Conservation (phyloP, 2,888 invertebrate species). For the Pterostichus niger region DNA sequence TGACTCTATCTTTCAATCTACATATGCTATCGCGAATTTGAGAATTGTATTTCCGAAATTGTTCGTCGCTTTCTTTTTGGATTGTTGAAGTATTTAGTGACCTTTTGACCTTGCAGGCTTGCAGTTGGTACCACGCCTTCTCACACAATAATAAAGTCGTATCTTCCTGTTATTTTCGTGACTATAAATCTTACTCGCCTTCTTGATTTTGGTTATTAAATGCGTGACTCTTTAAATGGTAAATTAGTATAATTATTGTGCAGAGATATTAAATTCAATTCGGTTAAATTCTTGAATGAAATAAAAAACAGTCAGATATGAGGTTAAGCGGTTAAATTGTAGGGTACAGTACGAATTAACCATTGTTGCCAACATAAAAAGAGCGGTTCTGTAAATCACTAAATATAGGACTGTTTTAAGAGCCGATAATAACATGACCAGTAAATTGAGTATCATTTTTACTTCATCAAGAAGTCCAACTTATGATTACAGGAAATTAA, state of each 20-base stretch:
- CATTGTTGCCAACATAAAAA: background rate
- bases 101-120: conserved; percentile 30
- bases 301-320: background rate
- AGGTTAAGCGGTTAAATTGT: conserved; percentile 32
- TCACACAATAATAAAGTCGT: conserved; percentile 53
- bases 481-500: conserved; percentile 6
- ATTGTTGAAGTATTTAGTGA: conserved; percentile 7
- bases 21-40: conserved; percentile 19
- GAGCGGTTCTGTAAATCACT: conserved; percentile 13
- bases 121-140: conserved; percentile 59
- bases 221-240: conserved; percentile 33
- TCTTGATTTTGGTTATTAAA: conserved; percentile 29
- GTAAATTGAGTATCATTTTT: conserved; percentile 35
- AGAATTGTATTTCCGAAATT: conserved; percentile 5
- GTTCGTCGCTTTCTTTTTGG: conserved; percentile 26
- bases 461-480: background rate
- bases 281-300: conserved; percentile 24
- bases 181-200: conserved; percentile 31
- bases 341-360: background rate
- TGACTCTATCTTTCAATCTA: too few species aligned
- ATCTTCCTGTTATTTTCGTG: conserved; percentile 39
- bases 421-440: conserved; percentile 3
- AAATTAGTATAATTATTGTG: conserved; percentile 50
- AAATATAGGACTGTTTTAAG: conserved; percentile 17
- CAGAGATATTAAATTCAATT: conserved; percentile 45